Evolutionary conservation across 2,888 invertebrate species (phyloP).

Genomic region (Morinoia aosen): DNA sequence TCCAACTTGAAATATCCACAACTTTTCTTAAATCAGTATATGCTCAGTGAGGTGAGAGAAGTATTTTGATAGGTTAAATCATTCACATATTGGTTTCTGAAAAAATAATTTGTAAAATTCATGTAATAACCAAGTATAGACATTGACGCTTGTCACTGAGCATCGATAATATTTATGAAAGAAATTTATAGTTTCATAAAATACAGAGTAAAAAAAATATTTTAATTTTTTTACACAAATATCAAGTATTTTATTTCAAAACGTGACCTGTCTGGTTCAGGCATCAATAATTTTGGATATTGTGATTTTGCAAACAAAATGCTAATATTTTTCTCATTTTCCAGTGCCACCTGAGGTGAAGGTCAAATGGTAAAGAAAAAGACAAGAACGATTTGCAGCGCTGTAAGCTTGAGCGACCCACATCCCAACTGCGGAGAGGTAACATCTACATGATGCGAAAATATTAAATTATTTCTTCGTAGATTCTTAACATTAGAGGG

Average conservation of each 20-base stretch:
- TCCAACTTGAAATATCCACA: no score
- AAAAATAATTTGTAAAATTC: no score
- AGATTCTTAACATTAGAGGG: not conserved
- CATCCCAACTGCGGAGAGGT: not conserved
- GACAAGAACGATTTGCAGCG: not conserved
- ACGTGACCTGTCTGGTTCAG: no score
- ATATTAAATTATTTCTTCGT: not conserved
- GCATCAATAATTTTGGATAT: no score
- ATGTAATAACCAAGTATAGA: no score
- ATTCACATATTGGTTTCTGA: not conserved
- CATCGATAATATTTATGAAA: no score
- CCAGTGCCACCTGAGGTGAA: constrained; percentile 18
- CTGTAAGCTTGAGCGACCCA: not conserved
- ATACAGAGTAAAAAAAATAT: no score
- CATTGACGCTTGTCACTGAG: no score
- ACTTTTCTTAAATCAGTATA: no score
- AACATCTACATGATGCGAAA: not conserved
- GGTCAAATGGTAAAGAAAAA: not conserved
- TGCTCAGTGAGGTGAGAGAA: not conserved
- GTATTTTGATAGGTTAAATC: not conserved
- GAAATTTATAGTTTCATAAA: no score
- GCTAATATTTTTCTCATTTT: not conserved
- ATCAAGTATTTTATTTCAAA: no score
- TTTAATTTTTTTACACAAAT: no score
- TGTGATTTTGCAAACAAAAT: not conserved